phyloP scores from a whole-genome alignment of 2,113 vertebrate genomes.

The Mesoclemmys tuberculata region DNA sequence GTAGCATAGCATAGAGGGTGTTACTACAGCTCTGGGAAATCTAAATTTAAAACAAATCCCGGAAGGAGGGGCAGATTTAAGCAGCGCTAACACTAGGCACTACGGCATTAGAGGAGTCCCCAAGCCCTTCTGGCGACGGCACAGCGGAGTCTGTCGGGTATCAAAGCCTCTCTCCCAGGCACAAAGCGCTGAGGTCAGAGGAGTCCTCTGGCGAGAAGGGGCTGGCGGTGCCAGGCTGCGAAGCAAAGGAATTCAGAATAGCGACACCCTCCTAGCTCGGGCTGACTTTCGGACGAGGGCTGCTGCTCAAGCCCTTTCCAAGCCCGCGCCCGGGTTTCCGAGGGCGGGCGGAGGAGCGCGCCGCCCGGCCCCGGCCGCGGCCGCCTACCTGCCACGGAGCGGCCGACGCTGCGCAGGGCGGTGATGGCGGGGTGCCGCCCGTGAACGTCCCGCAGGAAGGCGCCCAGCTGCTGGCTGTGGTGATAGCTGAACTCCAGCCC shows the following conservation, averaged over 20 bases:
- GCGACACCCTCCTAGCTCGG: no score
- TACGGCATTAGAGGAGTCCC: not conserved
- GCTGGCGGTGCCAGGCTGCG: no score
- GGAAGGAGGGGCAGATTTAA: not conserved
- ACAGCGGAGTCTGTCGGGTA: not conserved
- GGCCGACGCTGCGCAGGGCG: slow-evolving; percentile 84
- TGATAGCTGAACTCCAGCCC: slow-evolving; percentile 85
- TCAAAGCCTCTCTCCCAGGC: not conserved
- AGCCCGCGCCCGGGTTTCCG: no score
- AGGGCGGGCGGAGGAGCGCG: no score
- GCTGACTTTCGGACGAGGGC: no score
- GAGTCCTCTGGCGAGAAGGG: not conserved
- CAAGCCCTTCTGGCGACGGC: not conserved
- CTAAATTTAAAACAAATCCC: not conserved
- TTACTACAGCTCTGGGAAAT: not conserved
- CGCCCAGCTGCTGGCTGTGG: slow-evolving; percentile 74
- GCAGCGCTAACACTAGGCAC: not conserved
- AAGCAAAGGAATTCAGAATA: no score
- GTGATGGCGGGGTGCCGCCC: slow-evolving; percentile 75
- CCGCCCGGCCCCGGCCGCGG: no score
- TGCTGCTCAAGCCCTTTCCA: no score
- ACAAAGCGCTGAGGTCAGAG: not conserved
- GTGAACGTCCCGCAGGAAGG: slow-evolving; percentile 76
- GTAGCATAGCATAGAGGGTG: no score
- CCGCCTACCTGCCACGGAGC: slow-evolving; percentile 86